These are phyloP conservation scores for Drosophila tsacasi DNA, from an alignment of 1,140 invertebrate species.

Conservation along the genomic window DNA sequence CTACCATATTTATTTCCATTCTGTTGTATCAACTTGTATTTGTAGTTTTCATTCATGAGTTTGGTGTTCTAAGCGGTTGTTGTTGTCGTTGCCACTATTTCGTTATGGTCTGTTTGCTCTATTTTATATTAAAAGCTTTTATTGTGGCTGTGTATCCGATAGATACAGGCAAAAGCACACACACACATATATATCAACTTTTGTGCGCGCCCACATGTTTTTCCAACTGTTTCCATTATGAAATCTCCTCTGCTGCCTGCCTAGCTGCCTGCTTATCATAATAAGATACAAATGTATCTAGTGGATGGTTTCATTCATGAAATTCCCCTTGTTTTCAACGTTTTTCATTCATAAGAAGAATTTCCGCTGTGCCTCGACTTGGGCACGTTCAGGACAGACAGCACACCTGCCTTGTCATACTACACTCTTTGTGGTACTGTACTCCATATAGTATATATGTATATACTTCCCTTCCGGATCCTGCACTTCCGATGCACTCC, in stretches of 20 bases:
- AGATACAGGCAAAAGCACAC: slow-evolving; percentile 14
- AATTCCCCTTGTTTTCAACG: not conserved
- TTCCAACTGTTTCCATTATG: slow-evolving; percentile 53
- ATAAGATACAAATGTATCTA: slow-evolving; percentile 57
- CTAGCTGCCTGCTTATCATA: slow-evolving; percentile 42
- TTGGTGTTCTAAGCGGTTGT: slow-evolving; percentile 11
- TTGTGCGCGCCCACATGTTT: slow-evolving; percentile 48
- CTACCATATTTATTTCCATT: slow-evolving; percentile 14
- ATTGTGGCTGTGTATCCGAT: slow-evolving; percentile 41
- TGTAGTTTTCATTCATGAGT: slow-evolving; percentile 66
- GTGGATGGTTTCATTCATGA: slow-evolving; percentile 37
- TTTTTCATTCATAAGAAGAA: slow-evolving; percentile 49
- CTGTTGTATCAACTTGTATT: slow-evolving; percentile 24
- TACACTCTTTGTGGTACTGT: slow-evolving; percentile 8
- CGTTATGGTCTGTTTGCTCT: slow-evolving; percentile 76
- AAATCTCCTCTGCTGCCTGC: slow-evolving; percentile 33
- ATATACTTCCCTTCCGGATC: slow-evolving; percentile 34
- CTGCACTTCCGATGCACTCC: slow-evolving; percentile 46
- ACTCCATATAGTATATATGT: not conserved
- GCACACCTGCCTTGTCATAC: slow-evolving; percentile 47
- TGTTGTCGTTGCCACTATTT: slow-evolving; percentile 37
- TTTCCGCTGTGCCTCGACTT: slow-evolving; percentile 24
- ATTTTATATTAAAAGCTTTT: slow-evolving; percentile 64
- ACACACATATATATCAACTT: not conserved
- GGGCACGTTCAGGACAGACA: slow-evolving; percentile 15